phyloP scores from a whole-genome alignment of 2,113 vertebrate species.

The Alces alces region DNA sequence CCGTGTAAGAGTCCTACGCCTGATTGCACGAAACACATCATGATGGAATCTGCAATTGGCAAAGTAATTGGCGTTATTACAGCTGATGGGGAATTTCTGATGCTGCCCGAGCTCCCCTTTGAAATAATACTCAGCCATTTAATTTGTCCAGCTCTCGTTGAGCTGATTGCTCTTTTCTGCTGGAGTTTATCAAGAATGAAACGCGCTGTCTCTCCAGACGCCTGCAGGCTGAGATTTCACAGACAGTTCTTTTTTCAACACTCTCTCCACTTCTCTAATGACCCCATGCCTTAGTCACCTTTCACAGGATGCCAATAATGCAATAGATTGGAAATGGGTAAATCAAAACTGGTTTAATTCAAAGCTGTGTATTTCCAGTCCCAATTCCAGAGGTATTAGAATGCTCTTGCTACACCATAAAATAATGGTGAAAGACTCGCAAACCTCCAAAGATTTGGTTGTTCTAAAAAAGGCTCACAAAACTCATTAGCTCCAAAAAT shows the following conservation, averaged over 20 bases:
- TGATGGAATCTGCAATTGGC: constrained; percentile 80
- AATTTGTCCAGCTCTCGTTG: constrained; percentile 78
- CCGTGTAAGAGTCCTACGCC: constrained; percentile 71
- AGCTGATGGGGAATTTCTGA: constrained; percentile 84
- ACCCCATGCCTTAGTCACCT: background rate
- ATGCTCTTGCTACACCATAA: background rate
- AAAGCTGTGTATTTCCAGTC: background rate
- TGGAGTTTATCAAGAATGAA: constrained; percentile 61
- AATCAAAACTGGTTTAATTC: background rate
- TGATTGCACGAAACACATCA: constrained; percentile 79
- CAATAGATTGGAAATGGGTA: background rate
- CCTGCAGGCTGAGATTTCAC: constrained; percentile 45
- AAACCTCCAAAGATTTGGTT: background rate
- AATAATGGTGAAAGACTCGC: background rate
- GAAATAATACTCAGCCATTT: constrained; percentile 79
- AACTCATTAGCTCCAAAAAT: background rate
- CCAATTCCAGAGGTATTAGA: background rate
- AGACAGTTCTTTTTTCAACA: background rate
- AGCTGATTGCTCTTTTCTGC: constrained; percentile 78
- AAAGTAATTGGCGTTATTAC: constrained; percentile 83
- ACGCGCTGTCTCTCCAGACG: background rate
- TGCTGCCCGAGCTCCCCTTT: constrained; percentile 75
- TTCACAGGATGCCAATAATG: background rate
- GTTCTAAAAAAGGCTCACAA: background rate
- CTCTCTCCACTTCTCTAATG: background rate